Evolutionary conservation across 1,140 invertebrate genomes (phyloP), one percentile per base, ranked within the genome.

Genomic region (Drosophila lowei): DNA sequence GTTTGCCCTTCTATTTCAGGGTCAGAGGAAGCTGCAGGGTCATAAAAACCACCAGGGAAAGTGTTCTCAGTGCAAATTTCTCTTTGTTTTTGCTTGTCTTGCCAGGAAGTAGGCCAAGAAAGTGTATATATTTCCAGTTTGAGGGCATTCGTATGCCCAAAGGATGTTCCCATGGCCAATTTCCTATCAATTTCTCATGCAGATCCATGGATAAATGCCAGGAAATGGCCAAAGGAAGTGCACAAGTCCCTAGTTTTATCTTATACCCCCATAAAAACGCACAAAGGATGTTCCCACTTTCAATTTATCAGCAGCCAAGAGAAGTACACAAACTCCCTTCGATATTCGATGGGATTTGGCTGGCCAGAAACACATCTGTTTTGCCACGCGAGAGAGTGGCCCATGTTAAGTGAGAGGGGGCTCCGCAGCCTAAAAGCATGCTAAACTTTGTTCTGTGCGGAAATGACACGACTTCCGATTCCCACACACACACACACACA

Each of bases 391-490:
- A 13, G 15, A 38, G 23, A 41, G 46, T 41, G 43, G 34, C 11
- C 61, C 79, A 66, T 76, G 79, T 67, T 77, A 84, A 86, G 83
- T 77, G 77, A 86, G 83, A 74, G 77, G 77, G 5, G 34, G 34
- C 34, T 13, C 34, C 50, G 73, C 34, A 55, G 73, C 77, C 81
- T 81, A 86, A 86, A 81, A 86, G 83, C 81, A 88, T 78, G 62
- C 56, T 81, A 88, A 86, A 88, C 81, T 86, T 75, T 85, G 47
- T 66, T 72, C 34, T 38, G 34, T 38, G 73, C 77, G 83, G 83
- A 86, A 86, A 86, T 86, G 81, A 86, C 81, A 86, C 73, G 59
- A 86, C 70, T 86, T 86, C 81, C 81, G 81, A 74, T 77, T 77
- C 80, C 68, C 61, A 76, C 60, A 44, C 11, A 52, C 52, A 66